Base-by-base conservation (phyloP, 2,113 vertebrate species). In the Heteronetta atricapilla region DNA sequence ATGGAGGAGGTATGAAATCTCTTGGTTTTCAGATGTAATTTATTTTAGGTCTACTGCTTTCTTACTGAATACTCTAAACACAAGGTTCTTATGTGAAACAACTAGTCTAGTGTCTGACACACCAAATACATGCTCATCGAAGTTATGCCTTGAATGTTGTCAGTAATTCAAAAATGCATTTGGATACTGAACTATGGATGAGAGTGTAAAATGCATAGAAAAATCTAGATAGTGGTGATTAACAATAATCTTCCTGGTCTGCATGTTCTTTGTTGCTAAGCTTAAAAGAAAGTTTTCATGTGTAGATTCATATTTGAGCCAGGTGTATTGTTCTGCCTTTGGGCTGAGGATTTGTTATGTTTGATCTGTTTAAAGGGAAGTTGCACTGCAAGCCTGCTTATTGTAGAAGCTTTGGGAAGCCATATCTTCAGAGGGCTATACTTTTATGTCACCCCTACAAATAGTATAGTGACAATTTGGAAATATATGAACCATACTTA, bases 321-420 rank as follows among this genome's bases (percentile, higher is more conserved):
- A 89, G 62, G 58, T 88, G 63, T 86, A 53, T 20, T 78, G 28
- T 89, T 89, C 48, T 1, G 11, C 52, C 89, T 7, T 74, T 91
- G 26, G 18, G 3, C 33, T 88, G 53, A 29, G 44, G 67, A 77
- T 79, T 63, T 79, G 17, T 40, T 76, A 74, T 34, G 70, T 50
- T 36, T 36, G 8, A 12, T 31, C 17, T 31, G 8, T 70, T 93
- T 76, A 80, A 73, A 80, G 55, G 38, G n/a, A 79, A 62, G 53
- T 76, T 85, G 68, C n/a, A 46, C 6, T 89, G 46, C 46, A 48
- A 48, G 46, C 46, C 20, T 48, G 53, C 8, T 81, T 85, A 93
- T 86, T 88, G 80, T 62, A 55, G 48, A 56, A 67, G 48, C 85
- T 96, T 75, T 79, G 53, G 53, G 74, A 85, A 93, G 63, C 68